These are phyloP conservation scores for Apeltes quadracus DNA, from an alignment of 2,113 vertebrate species.

Conservation along the genomic window DNA sequence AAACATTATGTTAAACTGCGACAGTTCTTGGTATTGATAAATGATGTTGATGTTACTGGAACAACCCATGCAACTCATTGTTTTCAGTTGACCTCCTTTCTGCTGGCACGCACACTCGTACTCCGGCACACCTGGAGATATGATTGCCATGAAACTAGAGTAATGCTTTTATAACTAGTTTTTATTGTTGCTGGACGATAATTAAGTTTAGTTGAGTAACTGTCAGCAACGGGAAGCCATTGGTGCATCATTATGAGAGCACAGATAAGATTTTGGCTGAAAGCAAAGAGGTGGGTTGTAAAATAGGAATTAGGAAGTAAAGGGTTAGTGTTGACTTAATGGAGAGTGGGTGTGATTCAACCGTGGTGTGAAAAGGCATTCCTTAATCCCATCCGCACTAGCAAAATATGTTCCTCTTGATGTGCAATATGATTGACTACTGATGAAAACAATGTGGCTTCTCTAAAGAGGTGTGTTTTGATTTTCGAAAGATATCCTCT, in stretches of 20 bases:
- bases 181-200: background rate
- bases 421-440: slow-evolving; percentile 80
- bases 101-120: background rate
- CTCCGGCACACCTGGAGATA: background rate
- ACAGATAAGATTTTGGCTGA: background rate
- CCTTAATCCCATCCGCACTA: slow-evolving; percentile 17
- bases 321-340: background rate
- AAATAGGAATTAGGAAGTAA: background rate
- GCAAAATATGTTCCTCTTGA: slow-evolving; percentile 35
- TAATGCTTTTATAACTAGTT: background rate
- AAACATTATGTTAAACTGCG: background rate
- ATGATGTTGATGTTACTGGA: background rate
- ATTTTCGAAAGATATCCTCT: slow-evolving; percentile 1
- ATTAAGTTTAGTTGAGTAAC: background rate
- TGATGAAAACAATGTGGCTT: slow-evolving; percentile 50
- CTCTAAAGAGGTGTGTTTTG: background rate
- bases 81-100: background rate
- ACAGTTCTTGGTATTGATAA: background rate
- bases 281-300: background rate
- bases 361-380: slow-evolving; percentile 25
- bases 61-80: background rate
- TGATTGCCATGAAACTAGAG: slow-evolving; percentile 14
- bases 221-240: background rate
- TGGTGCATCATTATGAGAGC: slow-evolving; percentile 1
- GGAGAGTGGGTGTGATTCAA: slow-evolving; percentile 9